Evolutionary conservation across 2,113 vertebrate species (phyloP), one percentile per base, ranked within the genome.

Genomic region (Catharus fuscescens): DNA sequence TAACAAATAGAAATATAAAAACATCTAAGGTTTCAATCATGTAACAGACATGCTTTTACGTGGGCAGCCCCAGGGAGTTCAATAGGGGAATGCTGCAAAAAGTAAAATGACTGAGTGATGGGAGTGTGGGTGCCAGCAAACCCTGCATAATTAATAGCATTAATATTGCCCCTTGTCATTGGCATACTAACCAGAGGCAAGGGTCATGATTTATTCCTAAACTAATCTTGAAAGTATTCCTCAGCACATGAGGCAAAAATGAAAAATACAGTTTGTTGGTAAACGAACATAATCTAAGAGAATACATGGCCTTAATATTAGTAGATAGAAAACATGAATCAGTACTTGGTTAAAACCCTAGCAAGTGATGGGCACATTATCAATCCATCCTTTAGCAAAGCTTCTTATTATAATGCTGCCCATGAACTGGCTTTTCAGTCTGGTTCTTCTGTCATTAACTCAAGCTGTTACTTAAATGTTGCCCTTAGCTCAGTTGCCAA

Each of bases 301-400:
- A 94, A 91, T 82, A 88, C 86, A 88, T 71, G 44, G 52, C 44
- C 85, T 88, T 78, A 92, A 90, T 86, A 95, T 67, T 57, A 90
- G 48, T 56, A 86, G 69, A 88, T 25, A 79, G 62, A 88, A 93
- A 77, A 4, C 47, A 90, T 74, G 21, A 40, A 93, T 94, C 86
- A 92, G 47, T 62, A 73, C 17, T 86, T 0, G 1, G 56, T 66
- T 70, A 70, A 93, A 90, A 85, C 25, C 65, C 82, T 69, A 50
- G 45, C 50, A 92, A 82, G 60, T 42, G 83, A 90, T 9, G 3
- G 67, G 29, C 24, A 83, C 20, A 40, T 87, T 87, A 90, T 91
- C 85, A 87, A 91, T 59, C 47, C 47, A 66, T 92, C 62, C 74
- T 88, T 82, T 44, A 80, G 78, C 56, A 92, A 61, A 85, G 34